These are phyloP conservation scores for Synergus umbraculus DNA, from an alignment of 2,888 invertebrate genomes.

Conservation along the genomic window DNA sequence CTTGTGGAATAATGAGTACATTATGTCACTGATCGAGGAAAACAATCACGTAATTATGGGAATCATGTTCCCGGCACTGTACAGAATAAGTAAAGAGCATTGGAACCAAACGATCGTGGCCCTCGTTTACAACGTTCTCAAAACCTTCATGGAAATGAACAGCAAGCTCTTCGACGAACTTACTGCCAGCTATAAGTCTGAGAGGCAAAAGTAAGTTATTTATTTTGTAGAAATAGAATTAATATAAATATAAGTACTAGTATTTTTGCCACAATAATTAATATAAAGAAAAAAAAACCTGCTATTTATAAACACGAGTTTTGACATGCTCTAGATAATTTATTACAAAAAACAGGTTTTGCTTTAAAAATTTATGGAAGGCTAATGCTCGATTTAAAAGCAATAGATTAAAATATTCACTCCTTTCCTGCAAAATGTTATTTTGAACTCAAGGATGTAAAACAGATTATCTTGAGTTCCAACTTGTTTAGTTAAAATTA, in stretches of 20 bases:
- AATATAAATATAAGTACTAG: neutral
- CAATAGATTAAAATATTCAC: neutral
- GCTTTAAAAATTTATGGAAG: neutral
- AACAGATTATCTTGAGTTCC: neutral
- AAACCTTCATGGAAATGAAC: conserved; percentile 99
- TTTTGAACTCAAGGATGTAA: neutral
- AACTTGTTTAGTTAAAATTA: neutral
- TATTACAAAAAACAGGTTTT: neutral
- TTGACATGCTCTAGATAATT: neutral
- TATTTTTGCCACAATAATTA: neutral
- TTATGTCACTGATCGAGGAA: conserved; percentile 99
- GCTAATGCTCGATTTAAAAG: neutral
- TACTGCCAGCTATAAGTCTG: conserved; percentile 98
- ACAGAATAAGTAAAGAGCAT: conserved; percentile 99
- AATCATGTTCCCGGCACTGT: conserved; percentile 99
- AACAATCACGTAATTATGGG: conserved; percentile 99
- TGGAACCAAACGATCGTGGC: conserved; percentile 99
- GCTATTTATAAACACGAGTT: neutral
- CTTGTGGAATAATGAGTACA: conserved; percentile 99
- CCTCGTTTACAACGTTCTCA: conserved; percentile 99
- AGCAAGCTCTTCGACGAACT: conserved; percentile 99
- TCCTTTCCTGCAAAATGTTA: neutral
- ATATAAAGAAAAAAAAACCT: neutral
- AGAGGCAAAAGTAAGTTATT: conserved; percentile 95
- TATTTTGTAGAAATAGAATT: neutral